Conservation (phyloP, 1,140 invertebrate genomes). For the Acromyrmex echinatior region DNA sequence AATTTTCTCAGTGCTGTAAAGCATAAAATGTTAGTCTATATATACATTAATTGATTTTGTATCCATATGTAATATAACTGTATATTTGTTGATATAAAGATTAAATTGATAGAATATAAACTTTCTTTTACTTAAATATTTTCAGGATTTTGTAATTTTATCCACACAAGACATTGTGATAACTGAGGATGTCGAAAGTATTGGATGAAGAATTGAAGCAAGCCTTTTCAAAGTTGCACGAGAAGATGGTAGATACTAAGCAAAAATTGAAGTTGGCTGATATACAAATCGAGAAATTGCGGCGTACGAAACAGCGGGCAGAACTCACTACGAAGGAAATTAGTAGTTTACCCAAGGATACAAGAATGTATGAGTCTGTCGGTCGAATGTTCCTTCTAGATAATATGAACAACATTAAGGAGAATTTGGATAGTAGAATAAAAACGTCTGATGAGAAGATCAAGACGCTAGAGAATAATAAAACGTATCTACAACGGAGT, state of each 20-base stretch:
- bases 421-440: constrained; percentile 89
- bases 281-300: constrained; percentile 92
- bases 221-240: constrained; percentile 94
- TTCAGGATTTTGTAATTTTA: neutral
- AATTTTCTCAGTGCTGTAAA: neutral
- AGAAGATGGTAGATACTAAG: constrained; percentile 93
- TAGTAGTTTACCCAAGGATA: constrained; percentile 87
- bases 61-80: neutral
- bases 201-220: constrained; percentile 88
- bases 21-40: neutral
- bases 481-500: constrained; percentile 92
- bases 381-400: constrained; percentile 95
- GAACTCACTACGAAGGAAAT: constrained; percentile 90
- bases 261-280: constrained; percentile 94
- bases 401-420: constrained; percentile 89
- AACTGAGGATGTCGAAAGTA: constrained; percentile 79
- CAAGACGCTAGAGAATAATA: constrained; percentile 91
- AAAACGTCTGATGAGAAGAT: constrained; percentile 90
- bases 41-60: neutral
- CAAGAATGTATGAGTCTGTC: constrained; percentile 92
- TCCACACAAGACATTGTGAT: constrained; percentile 5
- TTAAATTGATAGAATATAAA: neutral
- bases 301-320: constrained; percentile 90
- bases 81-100: neutral
- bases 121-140: neutral